Percentiles rank a stretch among this genome's conserved stretches.
These are phyloP conservation scores for Meloidogyne chitwoodi DNA, from an alignment of 1,140 invertebrate species.

Conservation along the genomic window DNA sequence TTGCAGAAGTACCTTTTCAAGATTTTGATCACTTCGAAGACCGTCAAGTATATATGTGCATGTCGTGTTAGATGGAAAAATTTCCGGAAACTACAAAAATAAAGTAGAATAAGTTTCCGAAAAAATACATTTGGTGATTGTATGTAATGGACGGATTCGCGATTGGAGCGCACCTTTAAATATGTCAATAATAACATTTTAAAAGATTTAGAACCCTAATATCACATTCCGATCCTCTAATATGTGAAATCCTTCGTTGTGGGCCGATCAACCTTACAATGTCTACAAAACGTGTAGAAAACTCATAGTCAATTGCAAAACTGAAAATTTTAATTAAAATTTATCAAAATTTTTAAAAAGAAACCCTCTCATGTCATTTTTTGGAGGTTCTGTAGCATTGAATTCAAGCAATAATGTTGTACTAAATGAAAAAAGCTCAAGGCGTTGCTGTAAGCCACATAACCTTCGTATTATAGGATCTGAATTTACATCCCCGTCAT, in stretches of 20 bases:
- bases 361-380: conserved; percentile 39
- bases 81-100: conserved; percentile 45
- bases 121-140: conserved; percentile 47
- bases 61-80: conserved; percentile 58
- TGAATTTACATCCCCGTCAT: conserved; percentile 80
- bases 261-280: conserved; percentile 45
- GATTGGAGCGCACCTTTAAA: conserved; percentile 38
- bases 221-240: conserved; percentile 58
- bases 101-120: not conserved
- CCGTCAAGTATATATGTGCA: conserved; percentile 59
- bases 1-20: conserved; percentile 56
- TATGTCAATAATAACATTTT: not conserved
- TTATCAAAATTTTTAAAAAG: not conserved
- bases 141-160: conserved; percentile 53
- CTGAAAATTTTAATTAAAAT: conserved; percentile 12
- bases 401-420: conserved; percentile 53
- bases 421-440: conserved; percentile 56
- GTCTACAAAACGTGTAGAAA: conserved; percentile 52
- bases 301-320: conserved; percentile 59
- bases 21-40: conserved; percentile 58
- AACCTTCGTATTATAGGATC: conserved; percentile 88
- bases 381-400: conserved; percentile 56
- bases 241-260: conserved; percentile 50
- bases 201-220: conserved; percentile 37
- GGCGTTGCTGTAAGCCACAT: conserved; percentile 80